These are phyloP conservation scores for Hofmannophila pseudospretella DNA, from an alignment of 2,888 invertebrate genomes.

Conservation along the genomic window DNA sequence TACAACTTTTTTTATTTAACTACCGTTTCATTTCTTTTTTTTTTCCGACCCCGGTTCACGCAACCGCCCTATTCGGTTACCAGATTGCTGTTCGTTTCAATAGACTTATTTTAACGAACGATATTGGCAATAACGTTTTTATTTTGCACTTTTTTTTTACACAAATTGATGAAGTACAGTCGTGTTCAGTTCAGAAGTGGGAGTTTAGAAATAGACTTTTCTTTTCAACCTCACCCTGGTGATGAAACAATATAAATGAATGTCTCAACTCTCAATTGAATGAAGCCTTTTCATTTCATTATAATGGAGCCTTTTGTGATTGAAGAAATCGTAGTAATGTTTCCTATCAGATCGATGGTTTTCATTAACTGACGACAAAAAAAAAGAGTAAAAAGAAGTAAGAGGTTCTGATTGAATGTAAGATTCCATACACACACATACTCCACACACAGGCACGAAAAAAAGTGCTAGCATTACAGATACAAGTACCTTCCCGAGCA, in stretches of 20 bases:
- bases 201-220: background rate
- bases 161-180: background rate
- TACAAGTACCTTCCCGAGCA: too few relatives aligned
- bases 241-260: background rate
- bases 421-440: too few relatives aligned
- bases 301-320: background rate
- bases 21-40: background rate
- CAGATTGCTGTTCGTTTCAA: background rate
- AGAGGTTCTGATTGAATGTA: too few relatives aligned
- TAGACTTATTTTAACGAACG: background rate
- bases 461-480: too few relatives aligned
- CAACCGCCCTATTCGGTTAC: background rate
- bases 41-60: background rate
- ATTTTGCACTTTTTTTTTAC: background rate
- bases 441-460: too few relatives aligned
- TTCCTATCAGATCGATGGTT: too few relatives aligned
- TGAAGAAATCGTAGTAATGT: constrained; percentile 1
- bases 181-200: background rate
- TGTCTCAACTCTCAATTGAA: background rate
- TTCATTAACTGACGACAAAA: too few relatives aligned
- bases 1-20: too few relatives aligned
- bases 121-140: constrained; percentile 3
- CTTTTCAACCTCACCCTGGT: background rate
- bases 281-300: background rate
- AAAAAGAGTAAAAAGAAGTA: too few relatives aligned